A percentile compares a stretch with the other conserved stretches of the same genome.
Conservation (phyloP, 2,113 vertebrate species). For the Nansenia antarctica region DNA sequence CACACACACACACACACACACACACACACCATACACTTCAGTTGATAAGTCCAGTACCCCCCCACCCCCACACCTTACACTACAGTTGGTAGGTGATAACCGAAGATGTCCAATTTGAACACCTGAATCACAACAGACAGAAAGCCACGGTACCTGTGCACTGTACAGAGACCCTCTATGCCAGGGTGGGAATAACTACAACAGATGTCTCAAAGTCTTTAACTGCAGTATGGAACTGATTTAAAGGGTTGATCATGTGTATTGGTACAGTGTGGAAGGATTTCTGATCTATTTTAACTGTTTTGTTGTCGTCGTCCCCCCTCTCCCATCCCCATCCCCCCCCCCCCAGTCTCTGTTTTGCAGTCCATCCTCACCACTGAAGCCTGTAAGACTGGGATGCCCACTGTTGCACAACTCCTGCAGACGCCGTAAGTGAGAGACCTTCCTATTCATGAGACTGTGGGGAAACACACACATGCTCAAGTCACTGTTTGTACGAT, state of each 20-base stretch:
- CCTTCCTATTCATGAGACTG: too few relatives aligned
- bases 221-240: too few relatives aligned
- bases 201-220: too few relatives aligned
- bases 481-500: too few relatives aligned
- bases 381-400: conserved; percentile 92
- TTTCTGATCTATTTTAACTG: background rate
- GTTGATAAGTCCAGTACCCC: background rate
- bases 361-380: conserved; percentile 95
- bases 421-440: conserved; percentile 96
- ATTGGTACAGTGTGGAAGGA: too few relatives aligned
- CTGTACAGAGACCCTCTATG: too few relatives aligned
- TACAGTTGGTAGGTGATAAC: background rate
- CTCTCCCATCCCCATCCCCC: background rate
- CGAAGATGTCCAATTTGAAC: too few relatives aligned
- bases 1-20: background rate
- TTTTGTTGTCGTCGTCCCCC: background rate
- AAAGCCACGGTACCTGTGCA: too few relatives aligned
- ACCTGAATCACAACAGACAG: too few relatives aligned
- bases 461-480: too few relatives aligned
- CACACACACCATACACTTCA: background rate
- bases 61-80: background rate
- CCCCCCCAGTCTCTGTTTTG: conserved; percentile 85
- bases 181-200: too few relatives aligned
- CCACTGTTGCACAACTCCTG: conserved; percentile 85
- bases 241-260: too few relatives aligned